phyloP scores from a whole-genome alignment of 2,113 vertebrate species.

The Amphilophus citrinellus region DNA sequence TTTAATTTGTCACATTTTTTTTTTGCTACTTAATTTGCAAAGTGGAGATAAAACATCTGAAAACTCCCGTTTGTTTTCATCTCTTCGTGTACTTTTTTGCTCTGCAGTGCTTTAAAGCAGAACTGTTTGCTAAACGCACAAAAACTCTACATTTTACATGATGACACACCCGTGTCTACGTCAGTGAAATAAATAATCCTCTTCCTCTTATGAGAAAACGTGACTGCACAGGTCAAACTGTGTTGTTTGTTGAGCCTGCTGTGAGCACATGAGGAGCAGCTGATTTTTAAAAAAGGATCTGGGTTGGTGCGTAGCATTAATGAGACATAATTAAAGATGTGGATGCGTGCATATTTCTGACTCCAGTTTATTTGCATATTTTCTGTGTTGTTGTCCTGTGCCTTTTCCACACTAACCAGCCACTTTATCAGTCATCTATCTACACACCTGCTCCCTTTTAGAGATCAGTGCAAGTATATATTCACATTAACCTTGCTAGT shows the following conservation, averaged over 20 bases:
- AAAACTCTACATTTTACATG: too few species aligned
- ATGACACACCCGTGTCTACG: background rate
- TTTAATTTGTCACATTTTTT: background rate
- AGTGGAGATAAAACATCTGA: background rate
- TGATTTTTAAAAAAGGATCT: background rate
- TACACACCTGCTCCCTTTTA: background rate
- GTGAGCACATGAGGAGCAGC: constrained; percentile 1
- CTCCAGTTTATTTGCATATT: background rate
- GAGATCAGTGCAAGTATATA: background rate
- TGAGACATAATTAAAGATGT: background rate
- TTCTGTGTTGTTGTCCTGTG: background rate
- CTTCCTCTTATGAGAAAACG: background rate
- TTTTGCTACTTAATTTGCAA: background rate
- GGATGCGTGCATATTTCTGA: fast-evolving
- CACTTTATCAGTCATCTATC: background rate
- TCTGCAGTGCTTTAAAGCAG: background rate
- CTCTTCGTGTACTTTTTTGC: background rate
- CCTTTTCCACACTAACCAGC: background rate
- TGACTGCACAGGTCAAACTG: background rate
- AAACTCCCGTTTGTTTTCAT: background rate
- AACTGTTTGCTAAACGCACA: background rate
- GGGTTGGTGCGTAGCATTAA: background rate
- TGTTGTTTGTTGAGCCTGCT: background rate
- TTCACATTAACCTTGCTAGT: fast-evolving
- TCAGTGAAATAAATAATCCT: background rate